These are phyloP conservation scores for Erebia ligea DNA, from an alignment of 2,888 invertebrate species.

Conservation along the genomic window DNA sequence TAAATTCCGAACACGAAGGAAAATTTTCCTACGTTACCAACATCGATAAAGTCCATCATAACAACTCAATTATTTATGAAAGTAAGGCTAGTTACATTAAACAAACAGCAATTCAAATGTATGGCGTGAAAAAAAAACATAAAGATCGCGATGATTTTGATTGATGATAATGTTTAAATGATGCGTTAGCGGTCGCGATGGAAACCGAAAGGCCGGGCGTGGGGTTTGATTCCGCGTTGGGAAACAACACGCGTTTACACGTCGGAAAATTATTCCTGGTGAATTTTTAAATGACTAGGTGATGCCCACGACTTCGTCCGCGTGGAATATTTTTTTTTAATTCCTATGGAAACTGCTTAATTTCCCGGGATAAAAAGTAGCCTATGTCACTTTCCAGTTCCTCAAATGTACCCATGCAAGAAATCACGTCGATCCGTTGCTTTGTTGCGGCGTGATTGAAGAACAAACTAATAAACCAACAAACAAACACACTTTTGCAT, in stretches of 20 bases:
- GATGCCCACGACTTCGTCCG: too few relatives aligned
- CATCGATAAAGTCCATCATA: background rate
- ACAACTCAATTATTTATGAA: background rate
- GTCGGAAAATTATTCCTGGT: conserved; percentile 52
- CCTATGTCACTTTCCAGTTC: too few relatives aligned
- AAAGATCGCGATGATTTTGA: conserved; percentile 40
- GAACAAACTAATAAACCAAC: too few relatives aligned
- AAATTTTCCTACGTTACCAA: too few relatives aligned
- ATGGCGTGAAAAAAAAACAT: conserved; percentile 17
- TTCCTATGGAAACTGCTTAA: too few relatives aligned
- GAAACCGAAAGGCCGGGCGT: conserved; percentile 48
- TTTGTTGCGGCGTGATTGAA: too few relatives aligned
- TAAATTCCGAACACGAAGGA: too few relatives aligned
- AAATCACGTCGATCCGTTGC: too few relatives aligned
- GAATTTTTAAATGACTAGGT: conserved; percentile 32
- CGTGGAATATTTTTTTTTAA: too few relatives aligned
- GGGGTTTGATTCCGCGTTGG: conserved; percentile 46
- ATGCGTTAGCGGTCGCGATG: conserved; percentile 33
- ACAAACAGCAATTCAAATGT: conserved; percentile 1
- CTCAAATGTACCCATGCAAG: too few relatives aligned
- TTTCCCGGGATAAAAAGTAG: too few relatives aligned
- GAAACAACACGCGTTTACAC: conserved; percentile 39
- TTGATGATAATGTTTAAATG: conserved; percentile 42
- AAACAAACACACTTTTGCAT: too few relatives aligned
- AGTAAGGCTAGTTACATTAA: conserved; percentile 1